A percentile compares a stretch with the other conserved stretches of the same genome.
These are phyloP conservation scores for Caenorhabditis virilis DNA, from an alignment of 2,888 invertebrate genomes.

Conservation along the genomic window DNA sequence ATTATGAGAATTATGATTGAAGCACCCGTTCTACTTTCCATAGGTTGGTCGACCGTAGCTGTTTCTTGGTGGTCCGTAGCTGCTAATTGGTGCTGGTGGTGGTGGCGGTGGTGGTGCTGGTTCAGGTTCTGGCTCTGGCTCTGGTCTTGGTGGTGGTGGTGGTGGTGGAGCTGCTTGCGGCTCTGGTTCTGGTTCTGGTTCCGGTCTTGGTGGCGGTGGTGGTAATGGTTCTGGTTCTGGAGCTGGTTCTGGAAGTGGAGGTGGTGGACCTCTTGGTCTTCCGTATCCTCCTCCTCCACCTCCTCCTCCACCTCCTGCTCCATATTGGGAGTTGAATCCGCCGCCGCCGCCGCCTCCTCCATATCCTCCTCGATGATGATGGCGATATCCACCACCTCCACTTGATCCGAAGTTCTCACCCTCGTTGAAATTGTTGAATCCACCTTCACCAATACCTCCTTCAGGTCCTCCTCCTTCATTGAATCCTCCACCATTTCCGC, in stretches of 20 bases:
- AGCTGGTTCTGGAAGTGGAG: conserved; percentile 25
- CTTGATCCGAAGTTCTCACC: background rate
- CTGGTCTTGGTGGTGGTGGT: conserved; percentile 31
- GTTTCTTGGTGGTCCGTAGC: conserved; percentile 25
- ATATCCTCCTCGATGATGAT: no score
- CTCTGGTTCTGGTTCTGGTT: conserved; percentile 26
- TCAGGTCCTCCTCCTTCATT: conserved; percentile 6
- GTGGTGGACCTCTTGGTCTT: conserved; percentile 18
- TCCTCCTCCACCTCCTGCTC: conserved; percentile 24
- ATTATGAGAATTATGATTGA: conserved; percentile 2
- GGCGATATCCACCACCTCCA: background rate
- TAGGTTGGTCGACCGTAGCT: conserved; percentile 28
- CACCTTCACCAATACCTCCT: conserved; percentile 11
- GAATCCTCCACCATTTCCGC: conserved; percentile 13
- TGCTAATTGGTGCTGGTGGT: conserved; percentile 16
- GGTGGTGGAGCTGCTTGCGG: conserved; percentile 40
- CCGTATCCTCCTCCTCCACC: conserved; percentile 14
- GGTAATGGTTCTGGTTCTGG: conserved; percentile 9
- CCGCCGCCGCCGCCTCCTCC: no score
- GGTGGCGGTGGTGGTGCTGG: conserved; percentile 34
- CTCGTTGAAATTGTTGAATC: conserved; percentile 16
- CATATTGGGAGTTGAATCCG: background rate
- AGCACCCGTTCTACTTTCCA: conserved; percentile 13
- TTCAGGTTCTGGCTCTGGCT: conserved; percentile 36
- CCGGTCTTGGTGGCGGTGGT: conserved; percentile 4